Conservation (phyloP, 2,888 invertebrate genomes). For the Agrotis clavis region DNA sequence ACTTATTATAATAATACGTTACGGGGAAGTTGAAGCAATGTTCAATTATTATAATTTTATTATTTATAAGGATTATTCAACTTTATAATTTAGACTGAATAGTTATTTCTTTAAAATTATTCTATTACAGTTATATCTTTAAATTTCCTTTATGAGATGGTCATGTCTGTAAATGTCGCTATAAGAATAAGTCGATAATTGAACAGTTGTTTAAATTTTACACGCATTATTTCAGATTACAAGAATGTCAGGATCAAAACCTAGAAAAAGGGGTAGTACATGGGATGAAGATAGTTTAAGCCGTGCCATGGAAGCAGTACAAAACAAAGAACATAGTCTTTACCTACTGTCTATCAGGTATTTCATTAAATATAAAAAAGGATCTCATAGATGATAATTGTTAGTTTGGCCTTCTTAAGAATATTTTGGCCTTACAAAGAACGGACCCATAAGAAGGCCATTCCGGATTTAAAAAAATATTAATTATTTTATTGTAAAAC, state of each 20-base stretch:
- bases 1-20: slow-evolving; percentile 1
- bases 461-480: too few relatives aligned
- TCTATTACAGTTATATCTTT: background rate
- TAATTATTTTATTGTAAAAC: background rate
- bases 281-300: slow-evolving; percentile 51
- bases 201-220: slow-evolving; percentile 15
- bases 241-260: slow-evolving; percentile 37
- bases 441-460: too few relatives aligned
- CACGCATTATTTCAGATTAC: slow-evolving; percentile 7
- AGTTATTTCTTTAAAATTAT: slow-evolving; percentile 4
- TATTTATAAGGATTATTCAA: slow-evolving; percentile 1
- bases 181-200: background rate
- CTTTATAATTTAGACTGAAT: slow-evolving; percentile 1
- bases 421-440: too few relatives aligned
- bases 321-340: slow-evolving; percentile 43
- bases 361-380: too few relatives aligned
- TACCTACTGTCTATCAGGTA: too few relatives aligned
- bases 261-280: slow-evolving; percentile 56
- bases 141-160: slow-evolving; percentile 2
- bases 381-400: too few relatives aligned
- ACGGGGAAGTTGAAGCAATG: slow-evolving; percentile 14
- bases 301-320: slow-evolving; percentile 60
- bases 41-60: slow-evolving; percentile 6
- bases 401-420: too few relatives aligned
- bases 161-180: background rate